Conservation (phyloP, 2,888 invertebrate species). For the Sphaerophoria rueppellii region DNA sequence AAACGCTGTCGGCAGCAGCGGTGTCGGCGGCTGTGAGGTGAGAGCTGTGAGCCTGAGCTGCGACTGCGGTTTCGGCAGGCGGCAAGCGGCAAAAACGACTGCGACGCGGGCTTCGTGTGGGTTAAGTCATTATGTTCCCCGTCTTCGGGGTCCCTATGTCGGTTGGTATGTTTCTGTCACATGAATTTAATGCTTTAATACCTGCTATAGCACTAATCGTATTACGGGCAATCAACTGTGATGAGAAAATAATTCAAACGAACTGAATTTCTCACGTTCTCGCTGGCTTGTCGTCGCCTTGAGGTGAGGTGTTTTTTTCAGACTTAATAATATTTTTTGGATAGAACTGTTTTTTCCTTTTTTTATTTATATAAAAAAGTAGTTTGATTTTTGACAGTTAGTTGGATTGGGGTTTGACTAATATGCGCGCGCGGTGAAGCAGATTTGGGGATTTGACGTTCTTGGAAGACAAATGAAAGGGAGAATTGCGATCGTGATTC, state of each 20-base stretch:
- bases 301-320: conserved; percentile 66
- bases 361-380: conserved; percentile 5
- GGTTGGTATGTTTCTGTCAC: conserved; percentile 76
- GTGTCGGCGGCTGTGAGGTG: background rate
- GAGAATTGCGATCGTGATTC: background rate
- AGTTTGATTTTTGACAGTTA: conserved; percentile 36
- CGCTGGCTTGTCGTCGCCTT: conserved; percentile 50
- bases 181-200: conserved; percentile 82
- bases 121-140: conserved; percentile 73
- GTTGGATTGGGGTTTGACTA: conserved; percentile 19
- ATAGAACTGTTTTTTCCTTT: conserved; percentile 20
- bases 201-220: conserved; percentile 76
- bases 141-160: conserved; percentile 68
- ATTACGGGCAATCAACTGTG: conserved; percentile 81
- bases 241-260: conserved; percentile 81
- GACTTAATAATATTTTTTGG: conserved; percentile 29
- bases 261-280: conserved; percentile 73
- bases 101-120: conserved; percentile 72
- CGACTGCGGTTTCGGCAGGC: conserved; percentile 41
- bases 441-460: conserved; percentile 35
- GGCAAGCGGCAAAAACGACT: conserved; percentile 23
- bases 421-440: conserved; percentile 50
- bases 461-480: conserved; percentile 34
- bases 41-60: background rate
- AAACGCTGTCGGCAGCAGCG: conserved; percentile 58